Conservation (phyloP, 2,888 invertebrate genomes). For the Agonopterix heracliana region DNA sequence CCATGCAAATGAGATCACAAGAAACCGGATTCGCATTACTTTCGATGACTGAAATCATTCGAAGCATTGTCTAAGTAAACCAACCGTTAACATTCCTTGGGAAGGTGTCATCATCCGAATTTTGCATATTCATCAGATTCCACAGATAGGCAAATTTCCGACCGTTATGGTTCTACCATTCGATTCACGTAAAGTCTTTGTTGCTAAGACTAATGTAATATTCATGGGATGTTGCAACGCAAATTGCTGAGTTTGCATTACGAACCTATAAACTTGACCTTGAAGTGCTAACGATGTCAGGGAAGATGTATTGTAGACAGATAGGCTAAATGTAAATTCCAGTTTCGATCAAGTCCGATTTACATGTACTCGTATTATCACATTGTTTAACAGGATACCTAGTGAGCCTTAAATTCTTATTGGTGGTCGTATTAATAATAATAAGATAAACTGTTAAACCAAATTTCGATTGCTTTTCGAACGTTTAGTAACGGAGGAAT, state of each 20-base stretch:
- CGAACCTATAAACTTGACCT: conserved; percentile 27
- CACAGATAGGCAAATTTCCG: conserved; percentile 49
- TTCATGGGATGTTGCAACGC: conserved; percentile 40
- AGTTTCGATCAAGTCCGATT: too few species aligned
- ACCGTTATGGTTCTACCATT: conserved; percentile 54
- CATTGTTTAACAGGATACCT: too few species aligned
- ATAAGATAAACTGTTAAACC: too few species aligned
- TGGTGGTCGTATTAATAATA: too few species aligned
- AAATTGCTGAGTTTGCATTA: conserved; percentile 36
- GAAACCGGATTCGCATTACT: conserved; percentile 41
- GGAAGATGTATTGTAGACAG: too few species aligned
- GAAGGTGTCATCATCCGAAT: conserved; percentile 50
- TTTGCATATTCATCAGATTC: conserved; percentile 64
- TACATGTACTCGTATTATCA: too few species aligned
- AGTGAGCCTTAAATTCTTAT: too few species aligned
- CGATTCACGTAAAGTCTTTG: conserved; percentile 47
- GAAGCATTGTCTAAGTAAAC: conserved; percentile 51
- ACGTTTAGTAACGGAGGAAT: too few species aligned
- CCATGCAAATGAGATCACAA: conserved; percentile 32
- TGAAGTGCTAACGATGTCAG: background rate
- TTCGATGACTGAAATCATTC: conserved; percentile 38
- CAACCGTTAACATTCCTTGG: conserved; percentile 67
- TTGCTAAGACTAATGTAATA: conserved; percentile 39
- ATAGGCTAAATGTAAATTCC: too few species aligned
- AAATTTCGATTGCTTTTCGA: too few species aligned